Evolutionary conservation across 1,140 invertebrate species (phyloP).

Genomic region (Drosophila sechellia): DNA sequence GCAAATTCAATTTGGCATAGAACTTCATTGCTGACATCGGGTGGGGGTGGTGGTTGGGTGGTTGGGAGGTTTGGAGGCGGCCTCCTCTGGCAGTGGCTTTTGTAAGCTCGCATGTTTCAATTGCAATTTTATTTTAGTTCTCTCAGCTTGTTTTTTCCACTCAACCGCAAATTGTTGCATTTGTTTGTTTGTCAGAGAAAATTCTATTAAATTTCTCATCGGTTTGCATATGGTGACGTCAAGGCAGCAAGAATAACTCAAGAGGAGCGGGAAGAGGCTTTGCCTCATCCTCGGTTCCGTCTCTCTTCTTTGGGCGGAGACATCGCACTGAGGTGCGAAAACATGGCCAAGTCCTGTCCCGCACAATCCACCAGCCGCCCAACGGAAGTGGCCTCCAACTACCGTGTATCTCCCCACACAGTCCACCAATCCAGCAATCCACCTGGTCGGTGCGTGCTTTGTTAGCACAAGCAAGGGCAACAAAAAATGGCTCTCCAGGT

Average conservation of each 20-base stretch:
- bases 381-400: conserved; percentile 67
- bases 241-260: neutral
- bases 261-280: neutral
- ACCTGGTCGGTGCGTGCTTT: conserved; percentile 66
- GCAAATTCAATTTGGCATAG: conserved; percentile 78
- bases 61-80: neutral
- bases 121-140: conserved; percentile 57
- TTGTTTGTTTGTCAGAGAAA: conserved; percentile 51
- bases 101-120: conserved; percentile 61
- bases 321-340: conserved; percentile 64
- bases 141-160: conserved; percentile 33
- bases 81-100: conserved; percentile 12
- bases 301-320: conserved; percentile 25
- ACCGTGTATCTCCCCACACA: conserved; percentile 24
- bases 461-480: conserved; percentile 57
- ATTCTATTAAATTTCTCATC: conserved; percentile 65
- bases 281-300: conserved; percentile 1
- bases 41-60: neutral
- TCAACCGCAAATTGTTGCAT: conserved; percentile 66
- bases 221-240: conserved; percentile 39
- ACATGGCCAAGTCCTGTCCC: conserved; percentile 49
- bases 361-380: conserved; percentile 16
- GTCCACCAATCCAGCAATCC: neutral
- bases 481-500: conserved; percentile 76
- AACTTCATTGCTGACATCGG: conserved; percentile 40